Base-by-base conservation (phyloP, 2,888 invertebrate species). In the Acanthopleura granulata region DNA sequence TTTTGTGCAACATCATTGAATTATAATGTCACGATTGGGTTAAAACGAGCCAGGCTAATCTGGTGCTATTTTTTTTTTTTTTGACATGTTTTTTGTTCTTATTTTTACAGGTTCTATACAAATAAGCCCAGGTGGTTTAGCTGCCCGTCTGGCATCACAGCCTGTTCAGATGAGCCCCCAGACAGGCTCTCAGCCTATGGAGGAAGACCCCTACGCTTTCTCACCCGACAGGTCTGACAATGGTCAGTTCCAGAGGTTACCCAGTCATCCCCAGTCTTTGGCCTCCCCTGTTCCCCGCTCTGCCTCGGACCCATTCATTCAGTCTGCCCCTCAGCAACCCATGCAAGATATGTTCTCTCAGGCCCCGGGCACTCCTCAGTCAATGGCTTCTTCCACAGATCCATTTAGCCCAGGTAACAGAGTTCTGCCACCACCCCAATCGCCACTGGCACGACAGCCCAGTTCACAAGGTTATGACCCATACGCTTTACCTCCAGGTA, bases 281-380 rank as follows among this genome's bases (percentile, higher is more conserved):
- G 25, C 22, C 18, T 66, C 29, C 16, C 66, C 66, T 12, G 16
- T 27, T 6, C 30, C 62, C 51, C 49, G 62, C 72, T 0, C 61
- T 29, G 29, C 72, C 40, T 74, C 79, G 15, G 83, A 84, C 57
- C 81, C 82, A 11, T 84, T 81, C 66, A 77, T 78, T 50, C 80
- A 79, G 27, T 79, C 79, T 62, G 75, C 82, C 30, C 76, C 79
- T 14, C 78, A 80, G 27, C 49, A 50, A 18, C 25, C 40, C 18
- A 57, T n/a, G 57, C 22, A 18, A 6, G 66, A 66, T 6, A 22
- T 27, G 22, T 66, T 66, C 29, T 16, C 27, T 9, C 76, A 76
- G 27, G 73, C 76, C 29, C 76, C 76, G 18, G 62, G 73, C 25
- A 62, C 40, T 29, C 30, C 29, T 40, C 73, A 57, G 25, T 61